Base-by-base conservation (phyloP, 1,140 invertebrate species). In the Zaprionus camerounensis region DNA sequence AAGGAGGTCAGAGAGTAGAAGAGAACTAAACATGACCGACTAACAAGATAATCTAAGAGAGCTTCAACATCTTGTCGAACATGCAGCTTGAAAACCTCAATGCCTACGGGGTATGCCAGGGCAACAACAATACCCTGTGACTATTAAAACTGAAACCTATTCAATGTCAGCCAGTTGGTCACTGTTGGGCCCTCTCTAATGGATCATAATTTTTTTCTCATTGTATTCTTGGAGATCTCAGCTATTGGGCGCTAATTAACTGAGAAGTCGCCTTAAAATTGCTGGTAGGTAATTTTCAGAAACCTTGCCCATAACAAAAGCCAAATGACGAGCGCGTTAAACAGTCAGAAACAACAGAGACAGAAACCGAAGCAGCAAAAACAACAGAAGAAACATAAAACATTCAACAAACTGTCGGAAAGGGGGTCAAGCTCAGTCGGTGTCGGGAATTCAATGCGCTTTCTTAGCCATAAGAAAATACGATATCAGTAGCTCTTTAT, bases 181-280 rank as follows among this genome's bases (percentile, higher is more conserved):
- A 51, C 12, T 31, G 12, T 15, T 24, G 58, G 44, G 9, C 22
- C 71, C 75, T 66, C 80, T 90, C 74, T 90, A 88, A 88, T 88
- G 82, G 82, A 75, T 63, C 78, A 90, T 79, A 80, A 80, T 78
- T 90, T 78, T 79, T n/a, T 69, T 38, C 36, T 1, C 71, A 90
- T 90, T 88, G 85, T 88, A 63, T 84, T 78, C 73, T 65, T 20
- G 62, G 51, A 58, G 61, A 55, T 57, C 44, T 68, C 57, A 73
- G 63, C 71, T 81, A 56, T 56, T 59, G 34, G 53, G 65, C 65
- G 71, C 63, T 80, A 90, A 88, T 88, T 79, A 88, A 90, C 85
- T 90, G 84, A 84, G 84, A 90, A 88, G 84, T 80, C 67, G 74
- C 61, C 72, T 46, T 24, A 69, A 58, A 65, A 73, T 74, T 69